Evolutionary conservation across 92 coral and sea anemone genomes (phyloP).

Genomic region (Meandrina meandrites): DNA sequence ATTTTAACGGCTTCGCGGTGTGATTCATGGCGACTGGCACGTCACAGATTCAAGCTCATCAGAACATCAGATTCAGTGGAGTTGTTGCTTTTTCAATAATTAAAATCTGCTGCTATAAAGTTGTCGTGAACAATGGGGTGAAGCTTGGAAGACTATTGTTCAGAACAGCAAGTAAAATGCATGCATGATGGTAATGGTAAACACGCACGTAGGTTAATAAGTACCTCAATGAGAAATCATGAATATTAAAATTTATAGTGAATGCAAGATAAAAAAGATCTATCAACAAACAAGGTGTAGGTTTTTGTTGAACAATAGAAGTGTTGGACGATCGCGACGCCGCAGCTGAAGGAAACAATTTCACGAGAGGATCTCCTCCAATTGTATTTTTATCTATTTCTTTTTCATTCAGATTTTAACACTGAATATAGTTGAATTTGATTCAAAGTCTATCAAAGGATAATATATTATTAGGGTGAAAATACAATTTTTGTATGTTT

Average conservation of each 20-base stretch:
- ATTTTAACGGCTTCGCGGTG: neutral
- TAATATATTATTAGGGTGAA: neutral
- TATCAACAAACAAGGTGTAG: neutral
- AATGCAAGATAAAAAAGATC: neutral
- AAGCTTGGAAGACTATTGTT: neutral
- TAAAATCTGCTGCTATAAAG: neutral
- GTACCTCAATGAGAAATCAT: neutral
- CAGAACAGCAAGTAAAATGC: neutral
- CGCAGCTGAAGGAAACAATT: neutral
- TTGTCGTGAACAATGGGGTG: neutral
- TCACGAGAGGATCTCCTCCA: neutral
- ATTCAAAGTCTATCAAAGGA: neutral
- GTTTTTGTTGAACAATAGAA: neutral
- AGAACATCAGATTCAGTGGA: neutral
- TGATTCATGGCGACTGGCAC: conserved; percentile 16
- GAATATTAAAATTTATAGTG: neutral
- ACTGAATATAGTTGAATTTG: neutral
- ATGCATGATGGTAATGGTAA: neutral
- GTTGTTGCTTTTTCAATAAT: conserved; percentile 12
- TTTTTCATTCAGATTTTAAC: neutral
- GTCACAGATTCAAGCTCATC: neutral
- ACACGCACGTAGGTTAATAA: conserved; percentile 6
- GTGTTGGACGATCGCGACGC: too few species aligned
- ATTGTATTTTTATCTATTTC: neutral
- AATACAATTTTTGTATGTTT: neutral